Base-by-base conservation (phyloP, 1,140 invertebrate genomes). In the Lordiphosa stackelbergi region DNA sequence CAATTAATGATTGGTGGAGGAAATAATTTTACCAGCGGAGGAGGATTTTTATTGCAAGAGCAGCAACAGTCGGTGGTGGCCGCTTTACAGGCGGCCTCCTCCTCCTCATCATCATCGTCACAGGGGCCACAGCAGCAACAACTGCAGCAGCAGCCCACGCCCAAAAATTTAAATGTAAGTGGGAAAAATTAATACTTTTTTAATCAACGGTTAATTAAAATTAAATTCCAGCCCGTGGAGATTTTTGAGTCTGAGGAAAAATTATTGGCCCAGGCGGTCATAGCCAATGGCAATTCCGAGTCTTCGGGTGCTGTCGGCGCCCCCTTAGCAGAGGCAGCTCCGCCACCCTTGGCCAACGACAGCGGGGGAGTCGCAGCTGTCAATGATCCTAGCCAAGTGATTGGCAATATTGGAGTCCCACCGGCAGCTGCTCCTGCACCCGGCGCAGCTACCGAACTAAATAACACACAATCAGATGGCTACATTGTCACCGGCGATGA, bases 1-100 rank as follows among this genome's bases (percentile, higher is more conserved):
- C 90, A 92, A 68, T 66, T 88, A 4, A 87, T 88, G 72, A 88
- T 88, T 45, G 85, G 86, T 9, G 85, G 85, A 36, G 83, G 77
- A 34, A 84, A 85, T 54, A 87, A 78, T 51, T 84, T 88, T 42
- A 60, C 66, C 5, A 73, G 69, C 9, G 85, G 85, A 34, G 71
- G 72, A 24, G 57, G 75, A n/a, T 87, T 84, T n/a, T 52, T 88
- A 37, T 56, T 88, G 55, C 85, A 85, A 56, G 81, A 87, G 4
- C 78, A 86, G 5, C 64, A 69, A 41, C 62, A 57, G 36, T 53
- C 59, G 3, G 41, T 56, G 11, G 53, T 54, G 36, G 19, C 75
- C 2, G 52, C 78, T 0, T 9, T 75, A 11, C 84, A 84, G 43
- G 59, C 43, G 40, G 36, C 36, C 4, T 35, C 46, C 1, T 53